phyloP scores from a whole-genome alignment of 1,140 invertebrate species.

The Ostrea edulis region DNA sequence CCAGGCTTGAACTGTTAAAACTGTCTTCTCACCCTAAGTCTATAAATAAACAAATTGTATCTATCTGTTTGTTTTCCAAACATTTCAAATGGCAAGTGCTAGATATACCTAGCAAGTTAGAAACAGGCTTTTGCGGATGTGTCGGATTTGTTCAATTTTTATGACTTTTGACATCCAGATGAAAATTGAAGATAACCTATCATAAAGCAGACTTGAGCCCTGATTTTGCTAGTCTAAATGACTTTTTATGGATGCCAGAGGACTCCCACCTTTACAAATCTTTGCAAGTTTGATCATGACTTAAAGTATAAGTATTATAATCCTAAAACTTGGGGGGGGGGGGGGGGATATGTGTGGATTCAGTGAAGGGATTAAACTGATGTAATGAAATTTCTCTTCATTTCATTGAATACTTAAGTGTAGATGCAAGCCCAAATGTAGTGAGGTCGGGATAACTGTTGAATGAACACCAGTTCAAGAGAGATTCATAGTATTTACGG shows the following conservation, averaged over 20 bases:
- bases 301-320: not conserved
- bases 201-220: not conserved
- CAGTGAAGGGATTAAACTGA: too few species aligned
- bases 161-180: not conserved
- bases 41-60: slow-evolving; percentile 38
- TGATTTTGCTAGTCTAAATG: not conserved
- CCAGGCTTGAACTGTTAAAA: slow-evolving; percentile 24
- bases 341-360: not conserved
- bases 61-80: slow-evolving; percentile 30
- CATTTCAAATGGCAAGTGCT: slow-evolving; percentile 9
- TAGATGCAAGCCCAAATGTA: too few species aligned
- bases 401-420: too few species aligned
- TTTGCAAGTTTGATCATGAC: not conserved
- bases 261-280: not conserved
- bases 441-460: too few species aligned
- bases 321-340: not conserved
- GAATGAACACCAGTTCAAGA: not conserved
- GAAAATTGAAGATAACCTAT: not conserved
- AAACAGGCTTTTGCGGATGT: not conserved
- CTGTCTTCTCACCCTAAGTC: not conserved
- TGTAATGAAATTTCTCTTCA: too few species aligned
- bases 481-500: not conserved
- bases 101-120: not conserved
- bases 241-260: not conserved
- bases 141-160: slow-evolving; percentile 1